Conservation (phyloP, 2,113 vertebrate species). For the Bolborhynchus lineola region DNA sequence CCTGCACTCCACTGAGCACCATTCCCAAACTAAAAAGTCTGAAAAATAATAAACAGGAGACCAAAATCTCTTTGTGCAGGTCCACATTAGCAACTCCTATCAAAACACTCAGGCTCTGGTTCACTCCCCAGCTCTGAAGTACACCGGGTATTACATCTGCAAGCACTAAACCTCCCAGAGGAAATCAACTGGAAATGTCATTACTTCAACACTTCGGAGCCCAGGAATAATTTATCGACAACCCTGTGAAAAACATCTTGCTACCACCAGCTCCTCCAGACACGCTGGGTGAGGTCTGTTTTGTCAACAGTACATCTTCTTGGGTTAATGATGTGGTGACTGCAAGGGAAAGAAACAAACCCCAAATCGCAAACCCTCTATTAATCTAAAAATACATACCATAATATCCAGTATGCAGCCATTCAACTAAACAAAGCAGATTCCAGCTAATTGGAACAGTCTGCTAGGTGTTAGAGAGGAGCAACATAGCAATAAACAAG, state of each 20-base stretch:
- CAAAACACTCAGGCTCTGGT: background rate
- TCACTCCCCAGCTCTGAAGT: background rate
- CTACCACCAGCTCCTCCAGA: background rate
- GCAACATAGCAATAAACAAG: background rate
- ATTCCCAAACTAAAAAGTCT: background rate
- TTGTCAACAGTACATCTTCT: conserved; percentile 36
- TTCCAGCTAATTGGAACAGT: background rate
- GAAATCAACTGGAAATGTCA: conserved; percentile 25
- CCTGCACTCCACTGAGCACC: background rate
- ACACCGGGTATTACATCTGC: background rate
- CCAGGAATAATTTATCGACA: background rate
- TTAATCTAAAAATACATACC: conserved; percentile 22
- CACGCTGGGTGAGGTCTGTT: background rate
- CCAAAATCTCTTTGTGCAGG: background rate
- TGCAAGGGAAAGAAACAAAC: background rate
- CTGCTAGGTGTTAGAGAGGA: background rate
- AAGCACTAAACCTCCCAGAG: background rate
- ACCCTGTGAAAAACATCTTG: background rate
- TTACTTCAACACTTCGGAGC: background rate
- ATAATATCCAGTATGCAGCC: background rate
- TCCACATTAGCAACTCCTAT: background rate
- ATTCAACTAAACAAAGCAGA: background rate
- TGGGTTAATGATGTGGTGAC: background rate
- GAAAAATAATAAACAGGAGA: background rate
- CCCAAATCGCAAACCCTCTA: background rate